A percentile compares a stretch with the other conserved stretches of the same genome.
These are phyloP conservation scores for Aleiodes sp. DNA, from an alignment of 1,140 invertebrate genomes.

Conservation along the genomic window DNA sequence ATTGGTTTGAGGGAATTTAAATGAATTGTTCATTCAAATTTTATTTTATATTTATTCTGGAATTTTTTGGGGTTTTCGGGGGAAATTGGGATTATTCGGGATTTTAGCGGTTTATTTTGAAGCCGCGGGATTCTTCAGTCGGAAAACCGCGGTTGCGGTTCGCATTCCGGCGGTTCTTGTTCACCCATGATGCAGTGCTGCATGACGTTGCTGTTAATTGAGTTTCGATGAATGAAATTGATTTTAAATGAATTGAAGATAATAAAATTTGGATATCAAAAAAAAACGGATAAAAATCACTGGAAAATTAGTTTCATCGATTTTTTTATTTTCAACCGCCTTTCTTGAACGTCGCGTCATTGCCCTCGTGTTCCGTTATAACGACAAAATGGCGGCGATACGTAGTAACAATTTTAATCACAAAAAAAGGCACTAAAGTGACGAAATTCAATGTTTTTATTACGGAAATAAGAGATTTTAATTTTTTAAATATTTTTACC, in stretches of 20 bases:
- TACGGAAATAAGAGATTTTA: too few relatives aligned
- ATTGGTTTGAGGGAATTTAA: too few relatives aligned
- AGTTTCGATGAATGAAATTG: background rate
- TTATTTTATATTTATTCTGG: too few relatives aligned
- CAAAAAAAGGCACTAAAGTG: background rate
- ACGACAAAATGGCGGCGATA: slow-evolving; percentile 7
- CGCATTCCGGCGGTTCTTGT: too few relatives aligned
- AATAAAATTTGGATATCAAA: too few relatives aligned
- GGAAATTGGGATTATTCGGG: too few relatives aligned
- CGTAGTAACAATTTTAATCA: background rate
- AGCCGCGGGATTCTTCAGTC: too few relatives aligned
- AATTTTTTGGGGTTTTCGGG: too few relatives aligned
- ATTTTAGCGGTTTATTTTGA: too few relatives aligned
- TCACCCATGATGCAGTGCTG: slow-evolving; percentile 40
- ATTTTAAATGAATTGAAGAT: slow-evolving; percentile 4
- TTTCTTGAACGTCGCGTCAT: slow-evolving; percentile 18
- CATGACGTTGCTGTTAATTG: slow-evolving; percentile 15
- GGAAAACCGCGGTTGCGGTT: too few relatives aligned
- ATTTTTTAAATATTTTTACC: background rate
- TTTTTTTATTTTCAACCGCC: slow-evolving; percentile 6
- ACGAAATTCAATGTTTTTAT: too few relatives aligned
- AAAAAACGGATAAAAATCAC: background rate
- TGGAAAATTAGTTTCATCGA: background rate
- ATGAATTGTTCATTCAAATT: too few relatives aligned
- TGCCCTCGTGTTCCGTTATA: slow-evolving; percentile 14